These are phyloP conservation scores for Ceratotherium simum DNA, from an alignment of 2,113 vertebrate species.

Conservation along the genomic window DNA sequence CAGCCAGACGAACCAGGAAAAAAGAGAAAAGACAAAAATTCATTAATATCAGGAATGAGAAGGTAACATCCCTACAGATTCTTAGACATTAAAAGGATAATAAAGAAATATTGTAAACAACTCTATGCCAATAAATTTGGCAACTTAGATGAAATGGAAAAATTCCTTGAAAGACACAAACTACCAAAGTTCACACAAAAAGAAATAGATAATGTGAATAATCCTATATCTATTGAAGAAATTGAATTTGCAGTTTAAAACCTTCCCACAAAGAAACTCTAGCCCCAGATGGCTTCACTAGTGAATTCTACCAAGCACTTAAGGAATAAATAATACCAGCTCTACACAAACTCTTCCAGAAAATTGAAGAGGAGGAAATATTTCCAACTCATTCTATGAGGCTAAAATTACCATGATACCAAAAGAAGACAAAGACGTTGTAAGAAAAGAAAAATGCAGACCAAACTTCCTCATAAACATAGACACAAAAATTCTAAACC, in stretches of 20 bases:
- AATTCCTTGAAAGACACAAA: background rate
- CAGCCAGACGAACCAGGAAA: background rate
- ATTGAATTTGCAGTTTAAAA: background rate
- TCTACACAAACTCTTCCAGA: background rate
- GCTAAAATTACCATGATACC: background rate
- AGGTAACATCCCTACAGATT: background rate
- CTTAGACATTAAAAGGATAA: background rate
- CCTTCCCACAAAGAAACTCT: background rate
- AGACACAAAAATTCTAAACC: background rate
- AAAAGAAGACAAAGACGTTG: background rate
- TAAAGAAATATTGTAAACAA: background rate
- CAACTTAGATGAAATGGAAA: background rate
- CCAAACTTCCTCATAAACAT: background rate
- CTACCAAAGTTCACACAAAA: background rate
- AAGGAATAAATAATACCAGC: background rate
- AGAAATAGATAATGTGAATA: background rate
- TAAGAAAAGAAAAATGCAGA: background rate
- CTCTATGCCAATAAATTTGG: background rate
- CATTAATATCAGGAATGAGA: background rate
- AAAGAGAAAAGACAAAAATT: background rate
- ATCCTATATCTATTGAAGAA: background rate
- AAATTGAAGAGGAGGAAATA: background rate
- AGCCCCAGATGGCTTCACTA: background rate
- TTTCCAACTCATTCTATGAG: background rate
- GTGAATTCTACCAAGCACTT: background rate